Conservation (phyloP, 2,797 vertebrate species). For the Pogoniulus pusillus region DNA sequence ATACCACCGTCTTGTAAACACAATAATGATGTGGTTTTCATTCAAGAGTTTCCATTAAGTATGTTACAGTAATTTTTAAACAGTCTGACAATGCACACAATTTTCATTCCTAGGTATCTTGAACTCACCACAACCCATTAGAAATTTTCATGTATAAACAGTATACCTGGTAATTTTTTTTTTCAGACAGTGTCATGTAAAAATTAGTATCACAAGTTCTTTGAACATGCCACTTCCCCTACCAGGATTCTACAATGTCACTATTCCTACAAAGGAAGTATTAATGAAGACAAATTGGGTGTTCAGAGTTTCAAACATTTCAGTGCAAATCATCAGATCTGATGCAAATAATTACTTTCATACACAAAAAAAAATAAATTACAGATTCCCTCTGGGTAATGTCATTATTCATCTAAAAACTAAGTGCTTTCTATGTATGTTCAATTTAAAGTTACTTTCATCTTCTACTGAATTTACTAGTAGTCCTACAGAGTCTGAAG, state of each 20-base stretch:
- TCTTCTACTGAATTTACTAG: background rate
- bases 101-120: background rate
- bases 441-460: background rate
- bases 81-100: background rate
- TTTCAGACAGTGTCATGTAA: background rate
- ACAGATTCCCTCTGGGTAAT: too few relatives aligned
- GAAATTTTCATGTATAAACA: background rate
- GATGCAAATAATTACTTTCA: background rate
- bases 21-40: background rate
- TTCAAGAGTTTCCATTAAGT: background rate
- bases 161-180: background rate
- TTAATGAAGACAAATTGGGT: background rate
- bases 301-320: background rate
- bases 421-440: rapidly evolving
- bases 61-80: background rate
- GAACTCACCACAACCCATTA: background rate
- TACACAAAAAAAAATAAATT: too few relatives aligned
- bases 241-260: background rate
- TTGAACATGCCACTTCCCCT: background rate
- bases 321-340: background rate
- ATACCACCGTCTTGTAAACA: background rate
- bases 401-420: background rate
- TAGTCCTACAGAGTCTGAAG: background rate
- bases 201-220: background rate
- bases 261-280: background rate